Percentiles rank a stretch among this genome's conserved stretches.
Conservation (phyloP, 2,113 vertebrate genomes). For the Petaurus breviceps region DNA sequence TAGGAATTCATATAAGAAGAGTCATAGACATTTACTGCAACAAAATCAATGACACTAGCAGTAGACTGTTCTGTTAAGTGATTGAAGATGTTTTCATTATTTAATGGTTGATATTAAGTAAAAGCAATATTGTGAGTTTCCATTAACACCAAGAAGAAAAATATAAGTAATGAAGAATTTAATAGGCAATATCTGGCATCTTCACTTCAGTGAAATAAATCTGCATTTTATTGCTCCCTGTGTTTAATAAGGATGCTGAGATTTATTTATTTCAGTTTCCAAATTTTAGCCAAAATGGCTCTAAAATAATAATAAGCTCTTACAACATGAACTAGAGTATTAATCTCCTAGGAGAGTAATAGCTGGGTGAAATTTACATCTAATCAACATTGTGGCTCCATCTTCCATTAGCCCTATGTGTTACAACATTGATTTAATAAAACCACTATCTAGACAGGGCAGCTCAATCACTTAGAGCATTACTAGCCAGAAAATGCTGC, state of each 20-base stretch:
- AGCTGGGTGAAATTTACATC: background rate
- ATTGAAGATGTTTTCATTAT: slow-evolving; percentile 68
- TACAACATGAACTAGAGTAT: slow-evolving; percentile 50
- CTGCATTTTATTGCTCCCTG: slow-evolving; percentile 49
- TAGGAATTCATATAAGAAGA: slow-evolving; percentile 29
- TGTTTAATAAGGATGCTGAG: slow-evolving; percentile 54
- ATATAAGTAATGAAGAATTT: slow-evolving; percentile 38
- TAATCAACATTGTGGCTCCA: slow-evolving; percentile 16
- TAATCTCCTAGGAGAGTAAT: slow-evolving; percentile 52
- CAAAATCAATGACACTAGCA: slow-evolving; percentile 61
- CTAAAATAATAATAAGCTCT: slow-evolving; percentile 57
- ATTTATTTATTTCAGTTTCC: slow-evolving; percentile 63
- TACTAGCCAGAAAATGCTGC: background rate
- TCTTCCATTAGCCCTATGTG: slow-evolving; percentile 17
- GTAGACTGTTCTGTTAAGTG: slow-evolving; percentile 54
- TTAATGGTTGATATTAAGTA: slow-evolving; percentile 63
- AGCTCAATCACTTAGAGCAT: background rate
- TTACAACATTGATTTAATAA: slow-evolving; percentile 32
- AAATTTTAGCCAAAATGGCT: slow-evolving; percentile 61
- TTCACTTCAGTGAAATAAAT: slow-evolving; percentile 43
- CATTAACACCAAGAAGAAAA: slow-evolving; percentile 55
- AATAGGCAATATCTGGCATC: slow-evolving; percentile 33
- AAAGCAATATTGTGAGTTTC: slow-evolving; percentile 55
- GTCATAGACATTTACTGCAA: slow-evolving; percentile 46
- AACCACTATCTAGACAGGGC: slow-evolving; percentile 20